phyloP scores from a whole-genome alignment of 2,888 invertebrate genomes.

The Timandra comae region DNA sequence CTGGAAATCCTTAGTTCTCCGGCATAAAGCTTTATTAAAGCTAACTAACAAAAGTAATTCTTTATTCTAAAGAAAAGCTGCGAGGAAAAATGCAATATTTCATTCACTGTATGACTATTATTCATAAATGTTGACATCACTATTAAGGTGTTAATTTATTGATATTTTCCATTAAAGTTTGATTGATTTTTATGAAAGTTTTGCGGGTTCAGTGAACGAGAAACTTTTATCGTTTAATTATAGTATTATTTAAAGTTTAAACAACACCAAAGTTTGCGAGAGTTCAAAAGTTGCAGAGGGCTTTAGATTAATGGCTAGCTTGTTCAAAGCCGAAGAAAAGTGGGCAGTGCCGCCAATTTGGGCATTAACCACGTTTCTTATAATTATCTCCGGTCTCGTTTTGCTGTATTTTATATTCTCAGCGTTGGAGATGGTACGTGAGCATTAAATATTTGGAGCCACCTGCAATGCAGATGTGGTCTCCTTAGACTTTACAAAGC shows the following conservation, averaged over 20 bases:
- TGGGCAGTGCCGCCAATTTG: slow-evolving; percentile 26
- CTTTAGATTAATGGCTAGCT: slow-evolving; percentile 35
- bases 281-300: slow-evolving; percentile 24
- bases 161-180: too few species aligned
- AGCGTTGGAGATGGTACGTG: slow-evolving; percentile 23
- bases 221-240: too few species aligned
- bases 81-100: neutral
- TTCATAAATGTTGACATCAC: too few species aligned
- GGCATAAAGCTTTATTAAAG: too few species aligned
- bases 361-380: slow-evolving; percentile 37
- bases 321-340: slow-evolving; percentile 21
- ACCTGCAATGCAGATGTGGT: slow-evolving; percentile 21
- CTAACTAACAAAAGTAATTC: too few species aligned
- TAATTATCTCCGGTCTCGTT: slow-evolving; percentile 32
- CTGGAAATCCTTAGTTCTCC: too few species aligned
- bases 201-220: too few species aligned
- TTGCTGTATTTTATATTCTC: slow-evolving; percentile 35
- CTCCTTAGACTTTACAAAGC: too few species aligned
- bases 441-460: slow-evolving; percentile 23
- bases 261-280: neutral
- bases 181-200: slow-evolving; percentile 5
- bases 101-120: too few species aligned
- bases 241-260: too few species aligned
- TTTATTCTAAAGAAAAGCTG: neutral
- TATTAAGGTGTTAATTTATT: too few species aligned